Conservation (phyloP, 1,140 invertebrate species). For the Anastrepha obliqua region DNA sequence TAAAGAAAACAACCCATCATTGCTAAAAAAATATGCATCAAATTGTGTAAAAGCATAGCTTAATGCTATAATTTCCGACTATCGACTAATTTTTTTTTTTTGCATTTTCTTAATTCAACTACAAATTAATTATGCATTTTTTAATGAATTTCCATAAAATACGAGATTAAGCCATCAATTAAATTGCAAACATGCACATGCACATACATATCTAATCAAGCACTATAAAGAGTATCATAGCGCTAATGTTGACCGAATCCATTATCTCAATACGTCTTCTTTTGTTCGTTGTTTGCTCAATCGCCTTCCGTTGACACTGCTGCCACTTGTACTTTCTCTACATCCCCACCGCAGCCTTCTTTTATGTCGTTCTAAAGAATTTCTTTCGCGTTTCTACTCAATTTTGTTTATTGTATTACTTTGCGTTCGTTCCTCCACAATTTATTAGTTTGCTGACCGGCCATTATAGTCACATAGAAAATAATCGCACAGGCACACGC, state of each 20-base stretch:
- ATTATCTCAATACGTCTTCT: background rate
- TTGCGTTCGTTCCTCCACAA: constrained; percentile 4
- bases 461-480: constrained; percentile 24
- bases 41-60: too few relatives aligned
- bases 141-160: too few relatives aligned
- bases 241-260: background rate
- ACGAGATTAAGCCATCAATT: too few relatives aligned
- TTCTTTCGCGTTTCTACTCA: background rate
- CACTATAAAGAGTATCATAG: background rate
- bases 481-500: background rate
- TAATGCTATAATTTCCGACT: too few relatives aligned
- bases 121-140: too few relatives aligned
- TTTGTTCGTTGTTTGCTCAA: background rate
- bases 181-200: too few relatives aligned
- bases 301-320: background rate
- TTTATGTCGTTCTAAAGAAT: background rate
- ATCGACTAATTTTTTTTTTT: too few relatives aligned
- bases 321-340: background rate
- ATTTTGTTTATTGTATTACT: constrained; percentile 20
- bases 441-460: constrained; percentile 40
- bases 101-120: too few relatives aligned
- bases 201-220: background rate
- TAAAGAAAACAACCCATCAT: too few relatives aligned
- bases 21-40: too few relatives aligned
- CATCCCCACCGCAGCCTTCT: background rate